These are phyloP conservation scores for Enoplolaimus lenunculus DNA, from an alignment of 2,888 invertebrate species.

Conservation along the genomic window DNA sequence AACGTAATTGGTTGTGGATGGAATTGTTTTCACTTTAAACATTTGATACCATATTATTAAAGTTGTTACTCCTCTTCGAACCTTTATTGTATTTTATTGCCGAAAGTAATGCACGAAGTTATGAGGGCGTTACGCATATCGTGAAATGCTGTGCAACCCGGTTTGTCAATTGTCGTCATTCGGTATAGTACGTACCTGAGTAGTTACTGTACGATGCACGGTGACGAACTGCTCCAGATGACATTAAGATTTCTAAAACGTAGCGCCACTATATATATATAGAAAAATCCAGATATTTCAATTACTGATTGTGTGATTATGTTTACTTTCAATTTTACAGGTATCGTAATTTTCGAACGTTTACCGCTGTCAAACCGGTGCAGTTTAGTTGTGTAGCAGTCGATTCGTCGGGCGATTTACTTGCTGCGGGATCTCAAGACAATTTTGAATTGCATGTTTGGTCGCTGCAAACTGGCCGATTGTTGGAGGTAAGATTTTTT, in stretches of 20 bases:
- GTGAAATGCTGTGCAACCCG: too few relatives aligned
- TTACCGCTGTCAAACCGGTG: conserved; percentile 72
- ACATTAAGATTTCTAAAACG: too few relatives aligned
- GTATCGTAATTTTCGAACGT: conserved; percentile 91
- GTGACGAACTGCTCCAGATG: background rate
- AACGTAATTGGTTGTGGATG: too few relatives aligned
- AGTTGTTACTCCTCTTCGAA: too few relatives aligned
- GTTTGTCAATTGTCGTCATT: background rate
- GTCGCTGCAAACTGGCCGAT: conserved; percentile 78
- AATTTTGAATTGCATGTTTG: conserved; percentile 87
- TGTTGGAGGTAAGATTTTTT: conserved; percentile 58
- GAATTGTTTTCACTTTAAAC: too few relatives aligned
- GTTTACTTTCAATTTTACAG: conserved; percentile 50
- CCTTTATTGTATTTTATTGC: too few relatives aligned
- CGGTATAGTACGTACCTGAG: background rate
- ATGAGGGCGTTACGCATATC: too few relatives aligned
- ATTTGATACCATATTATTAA: too few relatives aligned
- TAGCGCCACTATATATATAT: too few relatives aligned
- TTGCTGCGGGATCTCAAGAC: conserved; percentile 86
- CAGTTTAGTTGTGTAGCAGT: conserved; percentile 80
- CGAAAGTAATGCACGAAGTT: too few relatives aligned
- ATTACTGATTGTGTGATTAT: background rate
- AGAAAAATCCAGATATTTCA: too few relatives aligned
- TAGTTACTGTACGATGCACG: background rate
- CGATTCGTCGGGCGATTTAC: conserved; percentile 68